Base-by-base conservation (phyloP, 2,797 vertebrate genomes). In the Anableps anableps region DNA sequence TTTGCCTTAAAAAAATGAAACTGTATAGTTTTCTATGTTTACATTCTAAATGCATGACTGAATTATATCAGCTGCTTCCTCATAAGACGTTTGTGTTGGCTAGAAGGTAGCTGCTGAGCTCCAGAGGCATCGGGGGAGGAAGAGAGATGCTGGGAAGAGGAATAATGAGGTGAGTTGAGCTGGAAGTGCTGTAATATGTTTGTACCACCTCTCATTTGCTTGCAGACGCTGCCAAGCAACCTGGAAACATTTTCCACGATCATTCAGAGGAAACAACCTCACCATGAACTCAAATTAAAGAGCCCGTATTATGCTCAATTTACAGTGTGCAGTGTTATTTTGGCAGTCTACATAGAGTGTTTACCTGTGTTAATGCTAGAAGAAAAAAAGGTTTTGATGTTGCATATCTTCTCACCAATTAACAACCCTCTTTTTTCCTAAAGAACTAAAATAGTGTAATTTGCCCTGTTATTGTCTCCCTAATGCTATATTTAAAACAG, bases 131-230 rank as follows among this genome's bases (percentile, higher is more conserved):
- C 82, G 41, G 80, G 75, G 79, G 66, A 87, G 80, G 80, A 89
- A 80, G 75, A 87, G 83, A 88, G 83, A 85, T 83, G 79, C 75
- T 68, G 80, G 80, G 53, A 88, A 68, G 75, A 81, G 47, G 74
- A 91, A 88, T 93, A 93, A 94, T 84, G 91, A 94, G 85, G 89
- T 86, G 93, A 85, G 82, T 26, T 51, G 62, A 91, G 86, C 74
- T 88, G 74, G 83, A 92, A 89, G 82, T 86, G 92, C 89, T 93
- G 90, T 80, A 80, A 92, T 90, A 89, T 93, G 86, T 95, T 94
- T 91, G 80, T 66, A 75, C 78, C 92, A 94, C 94, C 87, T 93
- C 81, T 82, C 72, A 60, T 84, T 79, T 85, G 76, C 88, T 79
- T 80, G 80, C 71, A 80, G 79, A 81, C 79, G 82, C 85, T 92